Base-by-base conservation (phyloP, 2,888 invertebrate species). In the Deilephila porcellus region DNA sequence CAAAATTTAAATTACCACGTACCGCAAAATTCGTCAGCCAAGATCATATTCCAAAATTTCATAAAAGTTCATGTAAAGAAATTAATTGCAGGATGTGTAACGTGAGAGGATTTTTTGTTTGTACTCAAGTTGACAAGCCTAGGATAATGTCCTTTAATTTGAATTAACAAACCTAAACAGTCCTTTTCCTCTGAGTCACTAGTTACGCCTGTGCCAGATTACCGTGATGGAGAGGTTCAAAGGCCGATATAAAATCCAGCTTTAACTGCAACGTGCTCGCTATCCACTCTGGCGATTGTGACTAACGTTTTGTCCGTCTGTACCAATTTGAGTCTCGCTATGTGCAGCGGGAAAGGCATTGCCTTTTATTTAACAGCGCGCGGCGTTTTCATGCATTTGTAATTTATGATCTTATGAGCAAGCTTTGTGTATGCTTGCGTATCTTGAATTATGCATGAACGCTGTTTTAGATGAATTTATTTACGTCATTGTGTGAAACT, bases 121-220 rank as follows among this genome's bases (percentile, higher is more conserved):
- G 72, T 67, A 34, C 64, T 67, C 34, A 72, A 64, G 34, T 56
- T 64, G 72, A 72, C 72, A 67, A 72, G 59, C 59, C 72, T 73
- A 73, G 73, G 53, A 63, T 73, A 73, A 71, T 73, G 62, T 73
- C 83, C 80, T 81, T 56, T 84, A 85, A 85, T 86, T 86, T 82
- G 81, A 86, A 88, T 88, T 85, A 87, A 89, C 87, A 84, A 88
- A 85, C 85, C 86, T 88, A 86, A 92, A 92, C 86, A 84, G 86
- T 86, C 85, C 88, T 86, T 90, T 91, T 90, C 91, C 91, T 90
- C 87, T 92, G 91, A 91, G 77, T 91, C 91, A 91, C 79, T 81
- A 79, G 79, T 78, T 78, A 81, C 78, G 80, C 70, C 74, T 76
- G 77, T 78, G 80, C 79, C 83, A 85, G 83, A 85, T 85, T 85